A percentile compares a stretch with the other conserved stretches of the same genome.
These are phyloP conservation scores for Rhea americana DNA, from an alignment of 2,113 vertebrate species.

Conservation along the genomic window DNA sequence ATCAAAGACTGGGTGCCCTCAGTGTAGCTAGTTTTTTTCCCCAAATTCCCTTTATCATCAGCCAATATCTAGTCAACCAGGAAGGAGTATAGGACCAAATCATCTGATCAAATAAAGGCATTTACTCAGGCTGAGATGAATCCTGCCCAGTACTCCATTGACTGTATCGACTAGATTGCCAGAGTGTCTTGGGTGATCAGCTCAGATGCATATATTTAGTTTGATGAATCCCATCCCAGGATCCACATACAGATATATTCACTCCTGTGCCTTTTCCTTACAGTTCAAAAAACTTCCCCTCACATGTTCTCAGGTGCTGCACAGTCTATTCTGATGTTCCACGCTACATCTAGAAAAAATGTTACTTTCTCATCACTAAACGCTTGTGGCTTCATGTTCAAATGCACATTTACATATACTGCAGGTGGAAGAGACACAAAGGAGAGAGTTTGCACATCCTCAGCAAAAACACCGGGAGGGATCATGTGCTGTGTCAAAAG, in stretches of 20 bases:
- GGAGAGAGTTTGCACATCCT: background rate
- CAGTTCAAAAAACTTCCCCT: background rate
- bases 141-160: too few species aligned
- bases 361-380: background rate
- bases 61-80: too few species aligned
- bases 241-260: background rate
- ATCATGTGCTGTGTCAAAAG: background rate
- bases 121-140: too few species aligned
- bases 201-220: background rate
- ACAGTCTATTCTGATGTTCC: background rate
- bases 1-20: too few species aligned
- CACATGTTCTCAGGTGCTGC: background rate
- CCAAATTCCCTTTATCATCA: too few species aligned
- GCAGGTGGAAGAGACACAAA: background rate
- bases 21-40: too few species aligned
- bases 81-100: too few species aligned
- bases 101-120: too few species aligned
- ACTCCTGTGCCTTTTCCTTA: background rate
- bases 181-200: background rate
- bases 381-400: background rate
- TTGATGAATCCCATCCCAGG: background rate
- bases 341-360: background rate
- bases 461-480: background rate
- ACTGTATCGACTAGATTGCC: background rate
- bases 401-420: background rate